Evolutionary conservation across 1,140 invertebrate genomes (phyloP).

Genomic region (Cryptotermes secundus): DNA sequence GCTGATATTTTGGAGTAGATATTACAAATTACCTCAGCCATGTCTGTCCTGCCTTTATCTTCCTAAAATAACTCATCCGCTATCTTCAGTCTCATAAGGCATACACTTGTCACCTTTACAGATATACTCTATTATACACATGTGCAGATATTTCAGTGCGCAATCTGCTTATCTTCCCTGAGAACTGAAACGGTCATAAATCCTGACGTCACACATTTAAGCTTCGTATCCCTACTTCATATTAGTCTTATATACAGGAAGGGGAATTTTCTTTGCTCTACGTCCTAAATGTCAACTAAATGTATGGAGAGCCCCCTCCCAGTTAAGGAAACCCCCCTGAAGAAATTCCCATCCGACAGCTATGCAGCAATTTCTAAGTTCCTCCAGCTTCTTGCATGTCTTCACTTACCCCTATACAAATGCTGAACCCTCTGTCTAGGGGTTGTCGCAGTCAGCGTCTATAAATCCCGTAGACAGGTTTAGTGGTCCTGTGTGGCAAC

Average conservation of each 20-base stretch:
- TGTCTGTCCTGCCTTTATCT: no score
- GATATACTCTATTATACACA: no score
- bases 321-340: not conserved
- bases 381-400: not conserved
- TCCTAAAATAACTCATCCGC: no score
- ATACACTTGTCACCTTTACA: no score
- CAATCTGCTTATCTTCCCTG: no score
- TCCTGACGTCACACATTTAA: not conserved
- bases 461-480: slow-evolving; percentile 15
- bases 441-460: slow-evolving; percentile 7
- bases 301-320: not conserved
- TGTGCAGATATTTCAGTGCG: no score
- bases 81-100: no score
- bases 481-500: not conserved
- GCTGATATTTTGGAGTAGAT: no score
- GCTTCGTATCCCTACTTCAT: not conserved
- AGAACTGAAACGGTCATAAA: not conserved
- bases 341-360: not conserved
- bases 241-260: not conserved
- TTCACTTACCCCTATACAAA: not conserved
- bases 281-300: not conserved
- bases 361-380: not conserved
- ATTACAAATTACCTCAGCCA: no score
- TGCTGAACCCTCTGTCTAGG: not conserved
- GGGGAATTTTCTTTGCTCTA: not conserved